Evolutionary conservation across 30 jellyfish, hydroid and myxozoan species (phyloP).

Genomic region (Hydra vulgaris): DNA sequence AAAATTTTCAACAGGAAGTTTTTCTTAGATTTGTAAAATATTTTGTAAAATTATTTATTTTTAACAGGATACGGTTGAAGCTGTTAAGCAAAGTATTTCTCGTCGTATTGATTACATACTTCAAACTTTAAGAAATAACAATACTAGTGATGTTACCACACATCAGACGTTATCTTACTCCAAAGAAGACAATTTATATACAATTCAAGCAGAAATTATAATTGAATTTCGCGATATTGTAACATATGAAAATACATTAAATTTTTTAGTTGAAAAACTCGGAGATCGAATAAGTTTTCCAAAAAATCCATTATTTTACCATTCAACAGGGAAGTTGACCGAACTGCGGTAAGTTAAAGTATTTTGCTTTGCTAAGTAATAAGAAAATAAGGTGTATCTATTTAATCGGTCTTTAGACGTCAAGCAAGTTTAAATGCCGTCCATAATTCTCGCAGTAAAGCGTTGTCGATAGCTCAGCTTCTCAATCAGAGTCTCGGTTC

Average conservation of each 20-base stretch:
- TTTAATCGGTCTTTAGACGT: conserved; percentile 40
- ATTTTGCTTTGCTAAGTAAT: too few species aligned
- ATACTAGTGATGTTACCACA: conserved; percentile 35
- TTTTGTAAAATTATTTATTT: background rate
- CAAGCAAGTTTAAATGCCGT: conserved; percentile 81
- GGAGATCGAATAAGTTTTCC: conserved; percentile 51
- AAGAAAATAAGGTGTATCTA: too few species aligned
- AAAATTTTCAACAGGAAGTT: too few species aligned
- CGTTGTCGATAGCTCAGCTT: conserved; percentile 74
- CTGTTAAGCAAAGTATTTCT: conserved; percentile 59
- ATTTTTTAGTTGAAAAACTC: conserved; percentile 54
- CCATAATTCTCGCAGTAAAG: conserved; percentile 61
- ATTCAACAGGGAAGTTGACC: conserved; percentile 60
- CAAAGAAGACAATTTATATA: conserved; percentile 31
- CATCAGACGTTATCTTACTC: conserved; percentile 12
- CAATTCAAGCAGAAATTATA: conserved; percentile 38
- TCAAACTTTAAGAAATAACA: conserved; percentile 54
- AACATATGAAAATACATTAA: conserved; percentile 47
- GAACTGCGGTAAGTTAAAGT: conserved; percentile 43
- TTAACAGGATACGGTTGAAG: conserved; percentile 63
- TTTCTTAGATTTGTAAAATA: too few species aligned
- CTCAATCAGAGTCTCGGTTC: conserved; percentile 67
- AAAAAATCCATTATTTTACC: conserved; percentile 33
- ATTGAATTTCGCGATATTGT: conserved; percentile 36
- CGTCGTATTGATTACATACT: conserved; percentile 62